Evolutionary conservation across 2,113 vertebrate species (phyloP).

Genomic region (Gallinago undulata): DNA sequence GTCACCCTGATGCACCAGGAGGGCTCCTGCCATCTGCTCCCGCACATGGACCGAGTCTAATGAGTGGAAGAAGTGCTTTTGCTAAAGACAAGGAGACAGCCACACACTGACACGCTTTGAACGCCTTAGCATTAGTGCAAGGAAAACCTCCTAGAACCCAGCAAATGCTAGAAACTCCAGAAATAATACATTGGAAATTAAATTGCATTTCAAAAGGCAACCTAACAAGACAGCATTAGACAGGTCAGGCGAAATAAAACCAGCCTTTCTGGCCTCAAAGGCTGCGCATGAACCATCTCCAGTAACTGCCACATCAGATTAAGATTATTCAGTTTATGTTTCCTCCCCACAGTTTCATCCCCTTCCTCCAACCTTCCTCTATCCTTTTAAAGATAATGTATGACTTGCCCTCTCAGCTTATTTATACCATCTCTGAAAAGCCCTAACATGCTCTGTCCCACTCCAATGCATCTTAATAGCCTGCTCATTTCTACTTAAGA

Average conservation of each 20-base stretch:
- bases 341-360: background rate
- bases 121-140: fast-evolving
- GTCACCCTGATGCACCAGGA: background rate
- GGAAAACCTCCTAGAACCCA: background rate
- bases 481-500: background rate
- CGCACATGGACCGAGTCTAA: fast-evolving
- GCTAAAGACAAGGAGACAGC: background rate
- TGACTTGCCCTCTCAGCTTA: background rate
- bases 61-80: background rate
- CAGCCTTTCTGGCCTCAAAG: background rate
- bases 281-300: background rate
- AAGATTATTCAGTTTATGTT: background rate
- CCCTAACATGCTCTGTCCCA: background rate
- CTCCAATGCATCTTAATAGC: background rate
- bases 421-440: background rate
- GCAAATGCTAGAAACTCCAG: background rate
- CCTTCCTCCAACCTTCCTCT: background rate
- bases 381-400: background rate
- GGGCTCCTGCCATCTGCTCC: background rate
- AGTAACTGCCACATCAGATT: background rate
- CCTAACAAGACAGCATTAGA: background rate
- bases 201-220: background rate
- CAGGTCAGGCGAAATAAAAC: background rate
- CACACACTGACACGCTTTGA: background rate
- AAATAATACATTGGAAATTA: background rate